Percentiles rank a stretch among this genome's conserved stretches.
These are phyloP conservation scores for Nothura maculosa DNA, from an alignment of 2,797 vertebrate species.

Conservation along the genomic window DNA sequence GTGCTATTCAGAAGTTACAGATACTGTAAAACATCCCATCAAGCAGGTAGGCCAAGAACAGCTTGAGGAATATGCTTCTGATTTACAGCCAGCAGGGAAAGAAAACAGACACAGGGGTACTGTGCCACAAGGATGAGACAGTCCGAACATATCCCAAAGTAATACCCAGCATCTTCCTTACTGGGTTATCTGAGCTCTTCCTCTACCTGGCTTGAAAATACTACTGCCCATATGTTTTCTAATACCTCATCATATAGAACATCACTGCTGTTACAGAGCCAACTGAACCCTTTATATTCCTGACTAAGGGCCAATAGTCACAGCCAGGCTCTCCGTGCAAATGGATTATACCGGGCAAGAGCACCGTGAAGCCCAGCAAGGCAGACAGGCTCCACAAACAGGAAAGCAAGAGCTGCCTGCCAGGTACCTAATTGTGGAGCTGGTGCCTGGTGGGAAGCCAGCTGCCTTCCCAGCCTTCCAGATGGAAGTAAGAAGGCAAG, in stretches of 20 bases:
- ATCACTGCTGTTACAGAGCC: not conserved
- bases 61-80: not conserved
- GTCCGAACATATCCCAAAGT: not conserved
- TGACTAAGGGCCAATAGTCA: not conserved
- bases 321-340: constrained; percentile 7
- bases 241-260: not conserved
- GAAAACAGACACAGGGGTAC: not conserved
- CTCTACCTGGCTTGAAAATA: not conserved
- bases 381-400: constrained; percentile 18
- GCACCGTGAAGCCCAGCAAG: not conserved
- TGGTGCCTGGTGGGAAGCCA: constrained; percentile 67
- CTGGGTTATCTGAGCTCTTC: not conserved
- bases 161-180: not conserved
- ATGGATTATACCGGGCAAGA: not conserved
- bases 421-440: constrained; percentile 63
- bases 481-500: constrained; percentile 35
- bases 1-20: not conserved
- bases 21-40: not conserved
- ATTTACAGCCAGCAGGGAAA: not conserved
- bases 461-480: constrained; percentile 53
- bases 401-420: constrained; percentile 22
- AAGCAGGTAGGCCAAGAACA: not conserved
- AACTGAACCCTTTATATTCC: not conserved
- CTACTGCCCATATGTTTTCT: not conserved
- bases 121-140: not conserved